Percentiles rank a stretch among this genome's conserved stretches.
These are phyloP conservation scores for Dysdera silvatica DNA, from an alignment of 1,140 invertebrate species.

Conservation along the genomic window DNA sequence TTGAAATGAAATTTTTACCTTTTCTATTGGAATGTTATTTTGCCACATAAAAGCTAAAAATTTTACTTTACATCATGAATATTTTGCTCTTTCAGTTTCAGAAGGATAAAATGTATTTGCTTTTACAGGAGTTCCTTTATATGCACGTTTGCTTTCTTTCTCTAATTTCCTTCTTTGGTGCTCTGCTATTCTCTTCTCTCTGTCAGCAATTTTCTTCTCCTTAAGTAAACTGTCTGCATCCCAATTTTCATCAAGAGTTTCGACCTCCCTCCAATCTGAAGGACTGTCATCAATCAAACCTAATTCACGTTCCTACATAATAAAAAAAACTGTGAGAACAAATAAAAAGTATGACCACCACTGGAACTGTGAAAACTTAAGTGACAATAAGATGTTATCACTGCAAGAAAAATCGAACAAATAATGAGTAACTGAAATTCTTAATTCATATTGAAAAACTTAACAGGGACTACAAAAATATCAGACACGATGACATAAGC, in stretches of 20 bases:
- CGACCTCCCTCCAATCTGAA: conserved; percentile 14
- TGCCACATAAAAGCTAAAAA: too few relatives aligned
- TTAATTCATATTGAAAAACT: not conserved
- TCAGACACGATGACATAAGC: not conserved
- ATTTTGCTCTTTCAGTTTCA: too few relatives aligned
- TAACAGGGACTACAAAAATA: not conserved
- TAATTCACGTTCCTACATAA: conserved; percentile 11
- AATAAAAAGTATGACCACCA: too few relatives aligned
- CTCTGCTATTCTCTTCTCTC: conserved; percentile 9
- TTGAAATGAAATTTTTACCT: too few relatives aligned
- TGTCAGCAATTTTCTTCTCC: conserved; percentile 9
- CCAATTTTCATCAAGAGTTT: conserved; percentile 8
- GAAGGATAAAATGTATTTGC: too few relatives aligned
- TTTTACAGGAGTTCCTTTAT: too few relatives aligned
- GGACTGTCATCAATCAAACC: conserved; percentile 17
- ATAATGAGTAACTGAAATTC: not conserved
- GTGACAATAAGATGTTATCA: too few relatives aligned
- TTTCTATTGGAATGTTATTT: too few relatives aligned
- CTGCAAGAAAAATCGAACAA: too few relatives aligned
- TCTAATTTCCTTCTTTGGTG: conserved; percentile 21
- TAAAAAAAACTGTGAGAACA: too few relatives aligned
- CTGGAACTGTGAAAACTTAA: too few relatives aligned
- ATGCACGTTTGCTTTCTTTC: conserved; percentile 4
- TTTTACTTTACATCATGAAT: too few relatives aligned
- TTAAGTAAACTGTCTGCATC: conserved; percentile 14